A percentile compares a stretch with the other conserved stretches of the same genome.
Evolutionary conservation across 2,797 vertebrate genomes (phyloP).

Genomic region (Myotis myotis): DNA sequence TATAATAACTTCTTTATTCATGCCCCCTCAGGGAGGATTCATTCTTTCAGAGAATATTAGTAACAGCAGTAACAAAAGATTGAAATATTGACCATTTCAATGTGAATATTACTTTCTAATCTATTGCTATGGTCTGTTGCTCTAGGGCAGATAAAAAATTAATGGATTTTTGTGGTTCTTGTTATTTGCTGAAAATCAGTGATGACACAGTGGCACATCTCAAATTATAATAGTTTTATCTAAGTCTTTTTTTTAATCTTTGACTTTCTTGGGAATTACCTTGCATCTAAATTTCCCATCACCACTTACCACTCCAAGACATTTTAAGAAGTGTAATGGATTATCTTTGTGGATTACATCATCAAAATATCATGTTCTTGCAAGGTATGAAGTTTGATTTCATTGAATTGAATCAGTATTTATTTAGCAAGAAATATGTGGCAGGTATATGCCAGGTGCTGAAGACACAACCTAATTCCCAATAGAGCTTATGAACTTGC

Average conservation of each 20-base stretch:
- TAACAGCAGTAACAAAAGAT: neutral
- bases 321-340: neutral
- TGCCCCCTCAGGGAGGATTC: neutral
- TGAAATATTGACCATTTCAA: slow-evolving; percentile 13
- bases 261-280: neutral
- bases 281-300: neutral
- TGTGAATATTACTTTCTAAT: neutral
- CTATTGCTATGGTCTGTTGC: neutral
- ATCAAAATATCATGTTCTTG: neutral
- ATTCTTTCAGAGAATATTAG: slow-evolving; percentile 16
- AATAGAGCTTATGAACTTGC: neutral
- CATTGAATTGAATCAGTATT: neutral
- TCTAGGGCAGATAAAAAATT: slow-evolving; percentile 1
- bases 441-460: neutral
- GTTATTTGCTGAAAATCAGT: neutral
- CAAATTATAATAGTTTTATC: neutral
- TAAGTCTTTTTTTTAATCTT: neutral
- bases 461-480: neutral
- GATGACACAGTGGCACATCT: neutral
- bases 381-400: neutral
- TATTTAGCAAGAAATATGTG: neutral
- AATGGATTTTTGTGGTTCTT: neutral
- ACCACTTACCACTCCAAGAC: neutral
- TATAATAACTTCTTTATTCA: neutral
- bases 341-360: neutral